Base-by-base conservation (phyloP, 1,140 invertebrate genomes). In the Drosophila subpulchrella region DNA sequence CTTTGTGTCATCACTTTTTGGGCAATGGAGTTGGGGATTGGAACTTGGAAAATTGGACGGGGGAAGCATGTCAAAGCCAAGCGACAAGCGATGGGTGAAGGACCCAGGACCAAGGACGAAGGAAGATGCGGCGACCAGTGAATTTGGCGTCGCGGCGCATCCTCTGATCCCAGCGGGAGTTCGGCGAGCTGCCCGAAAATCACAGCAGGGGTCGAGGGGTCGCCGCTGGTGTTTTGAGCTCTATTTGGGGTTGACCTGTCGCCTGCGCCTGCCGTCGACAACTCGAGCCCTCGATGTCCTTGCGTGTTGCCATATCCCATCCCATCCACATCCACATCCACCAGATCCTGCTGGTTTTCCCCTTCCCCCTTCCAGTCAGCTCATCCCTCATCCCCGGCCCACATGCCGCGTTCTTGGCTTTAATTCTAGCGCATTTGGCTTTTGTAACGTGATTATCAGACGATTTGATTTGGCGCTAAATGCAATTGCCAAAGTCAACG, bases 391-490 rank as follows among this genome's bases (percentile, higher is more conserved):
- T 32, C 17, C 39, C 11, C 17, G 27, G 74, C 60, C 81, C 77
- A 78, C 81, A 78, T 86, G 78, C 82, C 50, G 75, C 46, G 82
- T 46, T 42, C 80, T 89, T 89, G 77, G 81, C 77, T 89, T 84
- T 84, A 84, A 89, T 84, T 90, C 81, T 80, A 57, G 72, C 80
- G 70, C 90, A 91, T 78, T 91, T 92, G 83, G 85, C 85, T 92
- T 92, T 92, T 92, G 71, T 92, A 91, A 92, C 86, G 63, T 84
- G 91, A 92, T 92, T 92, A 92, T 90, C 83, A 67, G 88, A 85
- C 91, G 89, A 92, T 92, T 92, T 92, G 89, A 92, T 92, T 92
- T 92, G 86, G 83, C 86, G 83, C 90, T 89, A 85, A 91, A 91
- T 91, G 85, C 79, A 90, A 91, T 90, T 91, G 79, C 83, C 84